Base-by-base conservation (phyloP, 1,140 invertebrate genomes). In the Drosophila kohkoa region DNA sequence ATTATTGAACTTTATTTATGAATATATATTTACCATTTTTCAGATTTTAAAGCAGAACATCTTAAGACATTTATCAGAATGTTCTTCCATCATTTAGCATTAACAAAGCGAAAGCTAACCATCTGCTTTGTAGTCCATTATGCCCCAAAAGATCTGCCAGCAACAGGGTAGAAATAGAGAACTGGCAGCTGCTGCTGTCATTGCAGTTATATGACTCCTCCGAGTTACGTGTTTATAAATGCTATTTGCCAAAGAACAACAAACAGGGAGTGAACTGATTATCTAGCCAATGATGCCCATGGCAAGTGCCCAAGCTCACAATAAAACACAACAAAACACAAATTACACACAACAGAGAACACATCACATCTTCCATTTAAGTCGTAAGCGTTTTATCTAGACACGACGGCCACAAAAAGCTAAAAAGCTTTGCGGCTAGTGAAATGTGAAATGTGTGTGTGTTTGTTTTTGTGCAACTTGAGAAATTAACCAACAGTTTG, bases 231-330 rank as follows among this genome's bases (percentile, higher is more conserved):
- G 28, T 32, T 11, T 70, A 20, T 55, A 51, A 49, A 75, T 75
- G 45, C 32, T 86, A 67, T 82, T 86, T 88, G 79, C 72, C 15
- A 64, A 79, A 87, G 66, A 78, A 75, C 30, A 75, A 57, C 41
- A 63, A 81, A 75, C 63, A 85, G 51, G 65, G 66, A 67, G 74
- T 49, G 79, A 77, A 58, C 69, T 82, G 75, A 88, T 86, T 82
- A 86, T 82, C 65, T 62, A 82, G 65, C 59, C 75, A 75, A 77
- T 71, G 77, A 10, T 38, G 35, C 8, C 8, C 10, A 38, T 75
- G 75, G 62, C 63, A 67, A 49, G 8, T 70, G 54, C 38, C 38
- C 16, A 25, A 25, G 20, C 20, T 25, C 20, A 25, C 20, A 25
- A 4, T 25, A 25, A 3, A 25, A 25, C 20, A 25, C 20, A 25